Percentiles rank a stretch among this genome's conserved stretches.
Conservation (phyloP, 2,113 vertebrate species). For the Ptyas mucosa region DNA sequence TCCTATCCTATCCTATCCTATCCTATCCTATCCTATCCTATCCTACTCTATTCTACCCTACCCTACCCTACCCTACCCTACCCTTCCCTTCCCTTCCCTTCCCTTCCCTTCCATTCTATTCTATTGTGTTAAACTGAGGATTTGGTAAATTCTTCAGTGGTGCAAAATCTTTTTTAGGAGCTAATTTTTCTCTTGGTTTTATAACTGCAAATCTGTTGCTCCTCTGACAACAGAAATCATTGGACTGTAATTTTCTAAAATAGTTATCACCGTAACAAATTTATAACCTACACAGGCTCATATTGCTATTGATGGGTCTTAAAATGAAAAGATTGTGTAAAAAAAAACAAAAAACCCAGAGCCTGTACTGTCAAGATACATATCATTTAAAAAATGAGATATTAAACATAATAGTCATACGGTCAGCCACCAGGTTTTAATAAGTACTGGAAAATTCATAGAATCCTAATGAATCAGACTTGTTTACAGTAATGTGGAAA, state of each 20-base stretch:
- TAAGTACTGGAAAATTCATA: not conserved
- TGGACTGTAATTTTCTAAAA: not conserved
- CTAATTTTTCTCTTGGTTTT: not conserved
- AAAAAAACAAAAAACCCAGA: not conserved
- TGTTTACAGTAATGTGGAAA: not conserved
- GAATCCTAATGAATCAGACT: not conserved
- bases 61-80: too few species aligned
- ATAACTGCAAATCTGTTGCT: not conserved
- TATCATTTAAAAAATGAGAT: not conserved
- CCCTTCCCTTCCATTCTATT: too few species aligned
- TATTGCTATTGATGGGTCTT: not conserved
- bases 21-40: too few species aligned
- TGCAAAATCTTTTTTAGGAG: not conserved
- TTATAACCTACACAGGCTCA: not conserved
- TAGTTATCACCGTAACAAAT: not conserved
- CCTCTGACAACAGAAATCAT: not conserved
- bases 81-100: too few species aligned
- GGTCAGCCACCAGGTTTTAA: constrained; percentile 10
- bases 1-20: too few species aligned
- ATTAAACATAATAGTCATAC: not conserved
- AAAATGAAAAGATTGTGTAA: constrained; percentile 16
- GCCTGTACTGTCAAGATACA: not conserved
- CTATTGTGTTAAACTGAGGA: not conserved
- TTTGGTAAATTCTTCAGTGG: not conserved
- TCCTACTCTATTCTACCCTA: too few species aligned